Evolutionary conservation across 2,888 invertebrate genomes (phyloP).

Genomic region (Plusia festucae): DNA sequence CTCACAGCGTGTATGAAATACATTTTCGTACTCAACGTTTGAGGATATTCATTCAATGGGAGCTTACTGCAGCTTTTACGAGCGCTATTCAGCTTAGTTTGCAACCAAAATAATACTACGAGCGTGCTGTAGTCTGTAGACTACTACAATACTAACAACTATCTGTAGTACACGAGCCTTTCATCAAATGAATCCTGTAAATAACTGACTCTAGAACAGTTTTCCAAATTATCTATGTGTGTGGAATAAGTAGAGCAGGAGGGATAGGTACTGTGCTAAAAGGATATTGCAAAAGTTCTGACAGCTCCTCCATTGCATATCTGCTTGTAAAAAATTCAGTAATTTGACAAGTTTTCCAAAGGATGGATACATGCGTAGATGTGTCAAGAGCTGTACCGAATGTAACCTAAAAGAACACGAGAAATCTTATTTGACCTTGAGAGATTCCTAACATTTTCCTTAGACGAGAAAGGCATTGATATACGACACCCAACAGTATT

Average conservation of each 20-base stretch:
- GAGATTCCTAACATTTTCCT: conserved; percentile 7
- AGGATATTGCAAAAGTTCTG: background rate
- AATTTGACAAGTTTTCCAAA: background rate
- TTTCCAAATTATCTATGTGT: background rate
- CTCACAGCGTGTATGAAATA: background rate
- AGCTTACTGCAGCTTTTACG: conserved; percentile 21
- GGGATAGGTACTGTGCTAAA: background rate
- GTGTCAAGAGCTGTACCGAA: background rate
- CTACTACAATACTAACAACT: conserved; percentile 3
- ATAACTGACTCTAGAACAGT: conserved; percentile 1
- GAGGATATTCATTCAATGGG: conserved; percentile 22
- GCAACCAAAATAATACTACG: conserved; percentile 9
- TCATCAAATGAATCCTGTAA: conserved; percentile 10
- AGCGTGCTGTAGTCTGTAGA: conserved; percentile 13
- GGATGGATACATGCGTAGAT: background rate
- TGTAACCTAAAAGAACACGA: conserved; percentile 4
- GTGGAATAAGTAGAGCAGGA: no score
- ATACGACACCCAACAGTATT: conserved; percentile 22
- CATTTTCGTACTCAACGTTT: background rate
- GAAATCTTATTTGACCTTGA: conserved; percentile 18
- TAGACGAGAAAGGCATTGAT: conserved; percentile 22
- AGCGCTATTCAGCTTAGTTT: conserved; percentile 29
- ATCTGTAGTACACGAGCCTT: background rate
- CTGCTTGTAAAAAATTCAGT: background rate
- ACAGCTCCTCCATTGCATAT: background rate